These are phyloP conservation scores for Carcina quercana DNA, from an alignment of 2,888 invertebrate species.

Conservation along the genomic window DNA sequence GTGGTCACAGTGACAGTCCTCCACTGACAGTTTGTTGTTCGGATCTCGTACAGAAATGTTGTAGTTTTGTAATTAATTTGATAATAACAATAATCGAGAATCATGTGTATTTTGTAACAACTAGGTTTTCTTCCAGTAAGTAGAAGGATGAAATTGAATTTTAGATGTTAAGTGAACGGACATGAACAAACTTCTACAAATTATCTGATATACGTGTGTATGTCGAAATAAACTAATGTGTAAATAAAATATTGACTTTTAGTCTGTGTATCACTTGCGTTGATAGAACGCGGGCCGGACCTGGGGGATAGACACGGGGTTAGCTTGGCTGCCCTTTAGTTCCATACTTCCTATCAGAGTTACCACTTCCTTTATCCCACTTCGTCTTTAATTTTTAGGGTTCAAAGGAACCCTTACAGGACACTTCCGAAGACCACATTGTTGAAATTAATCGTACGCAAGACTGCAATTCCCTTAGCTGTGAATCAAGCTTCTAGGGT, in stretches of 20 bases:
- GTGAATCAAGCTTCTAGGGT: no score
- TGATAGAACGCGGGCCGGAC: no score
- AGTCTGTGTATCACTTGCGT: conserved; percentile 47
- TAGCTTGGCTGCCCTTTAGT: no score
- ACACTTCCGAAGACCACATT: no score
- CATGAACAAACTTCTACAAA: conserved; percentile 67
- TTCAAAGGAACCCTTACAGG: no score
- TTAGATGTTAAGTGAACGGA: conserved; percentile 60
- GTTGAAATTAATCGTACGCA: no score
- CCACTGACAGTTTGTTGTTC: conserved; percentile 43
- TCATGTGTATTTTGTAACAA: conserved; percentile 67
- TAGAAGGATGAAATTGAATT: conserved; percentile 58
- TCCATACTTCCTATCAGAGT: no score
- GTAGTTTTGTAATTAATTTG: conserved; percentile 62
- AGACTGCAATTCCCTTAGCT: no score
- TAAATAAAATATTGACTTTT: conserved; percentile 69
- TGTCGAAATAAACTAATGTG: conserved; percentile 66
- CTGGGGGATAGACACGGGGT: no score
- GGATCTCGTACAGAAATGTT: conserved; percentile 68
- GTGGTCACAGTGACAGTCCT: conserved; percentile 22
- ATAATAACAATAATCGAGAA: conserved; percentile 57
- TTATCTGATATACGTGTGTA: conserved; percentile 69
- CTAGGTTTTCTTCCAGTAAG: conserved; percentile 61
- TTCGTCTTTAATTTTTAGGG: no score
- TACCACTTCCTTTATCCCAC: no score